Evolutionary conservation across 2,113 vertebrate species (phyloP), one percentile per base, ranked within the genome.

Genomic region (Pao palembangensis): DNA sequence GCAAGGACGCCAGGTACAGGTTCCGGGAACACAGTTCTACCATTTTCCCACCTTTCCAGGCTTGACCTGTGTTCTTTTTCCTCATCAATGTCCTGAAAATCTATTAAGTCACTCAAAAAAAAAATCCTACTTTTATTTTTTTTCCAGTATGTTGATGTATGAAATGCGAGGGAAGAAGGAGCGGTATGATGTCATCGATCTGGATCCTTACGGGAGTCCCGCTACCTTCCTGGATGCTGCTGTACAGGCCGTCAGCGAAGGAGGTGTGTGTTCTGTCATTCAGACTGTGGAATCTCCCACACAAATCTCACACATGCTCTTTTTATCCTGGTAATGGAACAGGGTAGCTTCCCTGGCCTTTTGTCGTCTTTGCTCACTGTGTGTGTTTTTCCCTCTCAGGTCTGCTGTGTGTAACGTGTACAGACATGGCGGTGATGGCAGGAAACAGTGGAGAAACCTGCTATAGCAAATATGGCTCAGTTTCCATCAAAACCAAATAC

Each of bases 121-220:
- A 5, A 28, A 28, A 28, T 28, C 25, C 5, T 11, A 2, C 2
- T 28, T 16, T 18, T n/a, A 8, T 41, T 28, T 2, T 34, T 20
- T 14, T 18, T 41, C 0, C 76, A 94, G 93, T 57, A 90, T 93
- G 90, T 41, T 95, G 79, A 93, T 95, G 92, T 92, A 94, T 2
- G 91, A 93, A 71, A 90, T 90, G 71, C 91, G 90, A 57, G 91
- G 80, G 1, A 81, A 65, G 21, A 87, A 90, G 3, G 83, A 92
- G 0, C 88, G 88, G 0, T 98, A 94, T 0, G 94, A 98, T 0
- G 90, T 97, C 49, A 96, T 98, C 0, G 95, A 96, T 71, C 89
- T 98, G 72, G 96, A 98, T 61, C 95, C 96, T 0, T 98, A 98
- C 0, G 95, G 96, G 2, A 98, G 95, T 84, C 94, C 96, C 0